Evolutionary conservation across 2,113 vertebrate species (phyloP).

Genomic region (Erythrocercus mccallii): DNA sequence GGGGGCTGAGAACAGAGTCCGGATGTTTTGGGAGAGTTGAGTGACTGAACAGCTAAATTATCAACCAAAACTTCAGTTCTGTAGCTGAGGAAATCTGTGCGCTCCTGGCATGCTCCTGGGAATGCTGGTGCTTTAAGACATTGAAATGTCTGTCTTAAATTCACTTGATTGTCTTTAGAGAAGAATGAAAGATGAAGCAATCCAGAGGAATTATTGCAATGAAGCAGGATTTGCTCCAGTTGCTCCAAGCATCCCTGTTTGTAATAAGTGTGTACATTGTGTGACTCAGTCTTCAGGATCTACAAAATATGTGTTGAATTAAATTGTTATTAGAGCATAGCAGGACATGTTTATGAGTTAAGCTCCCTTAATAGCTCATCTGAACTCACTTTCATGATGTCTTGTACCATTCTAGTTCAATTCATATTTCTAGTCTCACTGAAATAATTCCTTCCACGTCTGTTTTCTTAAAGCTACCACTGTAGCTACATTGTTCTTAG

Average conservation of each 20-base stretch:
- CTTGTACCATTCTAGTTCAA: conserved; percentile 39
- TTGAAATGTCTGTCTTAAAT: background rate
- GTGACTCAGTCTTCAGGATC: conserved; percentile 42
- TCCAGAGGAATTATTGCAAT: conserved; percentile 22
- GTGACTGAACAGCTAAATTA: background rate
- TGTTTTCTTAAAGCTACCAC: background rate
- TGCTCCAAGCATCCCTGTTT: conserved; percentile 50
- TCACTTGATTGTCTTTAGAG: conserved; percentile 47
- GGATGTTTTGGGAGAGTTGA: background rate
- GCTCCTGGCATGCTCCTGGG: background rate
- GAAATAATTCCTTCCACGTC: conserved; percentile 38
- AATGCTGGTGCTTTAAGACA: background rate
- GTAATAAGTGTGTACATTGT: conserved; percentile 49
- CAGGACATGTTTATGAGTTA: conserved; percentile 63
- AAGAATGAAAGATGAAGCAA: conserved; percentile 47
- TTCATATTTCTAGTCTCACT: conserved; percentile 47
- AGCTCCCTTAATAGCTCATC: conserved; percentile 61
- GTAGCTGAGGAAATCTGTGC: background rate
- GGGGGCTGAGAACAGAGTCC: background rate
- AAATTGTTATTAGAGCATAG: conserved; percentile 69
- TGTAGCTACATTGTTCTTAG: background rate
- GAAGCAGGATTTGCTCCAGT: conserved; percentile 34
- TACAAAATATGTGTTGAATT: conserved; percentile 73
- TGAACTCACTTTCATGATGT: conserved; percentile 63
- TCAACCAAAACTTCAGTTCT: background rate